Evolutionary conservation across 2,113 vertebrate species (phyloP).

Genomic region (Ochotona curzoniae): DNA sequence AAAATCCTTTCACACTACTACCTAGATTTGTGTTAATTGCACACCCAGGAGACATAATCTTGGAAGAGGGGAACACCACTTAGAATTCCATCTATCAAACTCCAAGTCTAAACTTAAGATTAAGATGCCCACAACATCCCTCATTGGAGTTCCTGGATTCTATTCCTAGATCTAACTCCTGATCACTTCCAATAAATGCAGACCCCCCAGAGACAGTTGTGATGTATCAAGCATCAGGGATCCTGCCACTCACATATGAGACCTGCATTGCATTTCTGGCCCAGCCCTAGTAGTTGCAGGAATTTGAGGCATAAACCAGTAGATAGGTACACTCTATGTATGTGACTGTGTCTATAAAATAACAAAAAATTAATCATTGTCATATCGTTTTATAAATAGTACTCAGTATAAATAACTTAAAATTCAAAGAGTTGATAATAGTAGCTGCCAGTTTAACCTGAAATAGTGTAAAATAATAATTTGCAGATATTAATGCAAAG

Average conservation of each 20-base stretch:
- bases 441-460: neutral
- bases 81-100: neutral
- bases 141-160: too few species aligned
- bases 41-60: neutral
- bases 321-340: too few species aligned
- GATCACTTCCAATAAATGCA: too few species aligned
- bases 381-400: conserved; percentile 3
- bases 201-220: too few species aligned
- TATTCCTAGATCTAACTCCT: too few species aligned
- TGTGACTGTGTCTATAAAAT: neutral
- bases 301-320: too few species aligned
- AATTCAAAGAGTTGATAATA: neutral
- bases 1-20: neutral
- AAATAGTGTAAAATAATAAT: neutral
- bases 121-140: too few species aligned
- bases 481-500: neutral
- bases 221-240: too few species aligned
- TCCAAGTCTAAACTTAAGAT: neutral
- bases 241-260: too few species aligned
- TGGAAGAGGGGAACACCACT: neutral
- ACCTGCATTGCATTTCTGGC: too few species aligned
- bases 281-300: too few species aligned
- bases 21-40: neutral
- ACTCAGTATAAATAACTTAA: neutral
- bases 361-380: neutral